Evolutionary conservation across 2,113 vertebrate genomes (phyloP).

Genomic region (Channa argus): DNA sequence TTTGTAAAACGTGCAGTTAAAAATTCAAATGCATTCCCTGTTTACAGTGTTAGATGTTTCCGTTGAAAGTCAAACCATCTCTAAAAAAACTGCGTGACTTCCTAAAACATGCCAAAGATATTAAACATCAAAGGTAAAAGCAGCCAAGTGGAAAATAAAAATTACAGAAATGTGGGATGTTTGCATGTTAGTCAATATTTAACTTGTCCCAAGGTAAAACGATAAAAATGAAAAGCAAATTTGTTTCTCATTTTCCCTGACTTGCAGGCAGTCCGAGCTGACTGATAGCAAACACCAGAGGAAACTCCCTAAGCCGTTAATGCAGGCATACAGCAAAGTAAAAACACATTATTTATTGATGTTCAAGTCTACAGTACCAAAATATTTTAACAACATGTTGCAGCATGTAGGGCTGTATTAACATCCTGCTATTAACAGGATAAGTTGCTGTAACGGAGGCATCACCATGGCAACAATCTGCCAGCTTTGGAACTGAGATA

Average conservation of each 20-base stretch:
- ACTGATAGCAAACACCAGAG: constrained; percentile 18
- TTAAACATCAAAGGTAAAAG: constrained; percentile 4
- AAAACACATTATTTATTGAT: constrained; percentile 17
- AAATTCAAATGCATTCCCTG: too few species aligned
- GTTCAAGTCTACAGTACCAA: neutral
- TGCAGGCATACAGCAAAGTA: neutral
- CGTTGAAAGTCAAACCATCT: too few species aligned
- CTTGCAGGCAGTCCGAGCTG: neutral
- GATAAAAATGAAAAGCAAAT: neutral
- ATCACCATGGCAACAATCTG: constrained; percentile 48
- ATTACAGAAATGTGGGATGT: constrained; percentile 11
- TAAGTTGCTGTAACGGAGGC: constrained; percentile 1
- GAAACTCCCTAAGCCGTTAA: constrained; percentile 20
- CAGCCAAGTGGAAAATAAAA: neutral
- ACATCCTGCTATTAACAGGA: constrained; percentile 6
- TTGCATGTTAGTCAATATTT: constrained; percentile 14
- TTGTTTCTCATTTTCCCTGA: neutral
- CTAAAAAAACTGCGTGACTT: too few species aligned
- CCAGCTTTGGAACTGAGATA: constrained; percentile 27
- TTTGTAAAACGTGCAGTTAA: too few species aligned
- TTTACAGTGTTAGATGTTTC: too few species aligned
- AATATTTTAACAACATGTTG: constrained; percentile 19
- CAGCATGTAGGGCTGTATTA: neutral
- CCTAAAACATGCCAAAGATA: too few species aligned
- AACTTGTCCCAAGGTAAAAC: neutral